Conservation (phyloP, 2,113 vertebrate genomes). For the Chrysochloris asiatica region DNA sequence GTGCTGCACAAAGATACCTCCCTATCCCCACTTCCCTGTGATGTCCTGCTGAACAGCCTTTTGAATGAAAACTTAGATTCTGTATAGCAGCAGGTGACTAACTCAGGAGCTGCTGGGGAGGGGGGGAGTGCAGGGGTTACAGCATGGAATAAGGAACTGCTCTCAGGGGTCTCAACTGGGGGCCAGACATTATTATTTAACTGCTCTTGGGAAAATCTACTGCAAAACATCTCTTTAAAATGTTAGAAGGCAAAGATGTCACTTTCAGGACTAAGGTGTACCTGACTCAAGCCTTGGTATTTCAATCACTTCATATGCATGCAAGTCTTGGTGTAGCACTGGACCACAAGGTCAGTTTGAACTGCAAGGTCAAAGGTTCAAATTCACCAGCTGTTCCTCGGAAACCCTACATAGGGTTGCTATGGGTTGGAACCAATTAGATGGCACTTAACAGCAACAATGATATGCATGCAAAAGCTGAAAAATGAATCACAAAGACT, state of each 20-base stretch:
- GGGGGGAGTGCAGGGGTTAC: neutral
- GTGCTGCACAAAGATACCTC: neutral
- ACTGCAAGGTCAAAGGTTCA: too few relatives aligned
- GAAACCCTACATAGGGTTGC: too few relatives aligned
- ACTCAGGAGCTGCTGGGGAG: neutral
- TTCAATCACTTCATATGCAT: neutral
- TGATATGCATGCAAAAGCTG: neutral
- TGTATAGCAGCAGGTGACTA: neutral
- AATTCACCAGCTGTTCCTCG: too few relatives aligned
- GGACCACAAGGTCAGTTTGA: too few relatives aligned
- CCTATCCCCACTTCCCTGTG: neutral
- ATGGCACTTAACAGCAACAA: too few relatives aligned
- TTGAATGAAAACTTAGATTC: slow-evolving; percentile 11
- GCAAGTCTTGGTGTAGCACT: too few relatives aligned
- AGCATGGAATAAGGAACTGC: neutral
- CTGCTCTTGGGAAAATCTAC: neutral
- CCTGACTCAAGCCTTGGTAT: neutral
- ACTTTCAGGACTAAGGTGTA: neutral
- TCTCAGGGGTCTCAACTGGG: neutral
- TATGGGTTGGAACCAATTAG: too few relatives aligned
- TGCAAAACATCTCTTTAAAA: neutral
- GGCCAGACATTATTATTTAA: neutral
- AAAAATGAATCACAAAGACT: neutral
- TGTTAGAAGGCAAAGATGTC: neutral
- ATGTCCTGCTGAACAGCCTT: neutral